Evolutionary conservation across 1,140 invertebrate species (phyloP).

Genomic region (Idris sp.): DNA sequence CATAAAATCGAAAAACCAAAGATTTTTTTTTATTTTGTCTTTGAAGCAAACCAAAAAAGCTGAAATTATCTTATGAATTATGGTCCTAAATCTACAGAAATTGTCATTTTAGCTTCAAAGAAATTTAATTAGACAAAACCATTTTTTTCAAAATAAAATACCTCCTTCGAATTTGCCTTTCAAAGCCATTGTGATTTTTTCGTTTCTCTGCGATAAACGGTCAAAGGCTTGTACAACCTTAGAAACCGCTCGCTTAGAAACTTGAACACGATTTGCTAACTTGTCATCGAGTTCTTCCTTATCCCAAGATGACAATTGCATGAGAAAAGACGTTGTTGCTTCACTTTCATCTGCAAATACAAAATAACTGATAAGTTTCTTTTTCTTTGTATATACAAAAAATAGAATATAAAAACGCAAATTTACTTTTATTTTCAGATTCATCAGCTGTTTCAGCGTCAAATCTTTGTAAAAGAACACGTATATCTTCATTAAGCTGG

Average conservation of each 20-base stretch:
- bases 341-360: conserved; percentile 92
- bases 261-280: conserved; percentile 94
- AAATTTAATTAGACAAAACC: too few species aligned
- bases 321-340: conserved; percentile 96
- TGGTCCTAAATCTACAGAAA: too few species aligned
- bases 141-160: conserved; percentile 60
- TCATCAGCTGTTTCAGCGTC: conserved; percentile 98
- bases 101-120: too few species aligned
- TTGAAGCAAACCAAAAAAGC: too few species aligned
- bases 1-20: too few species aligned
- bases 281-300: conserved; percentile 98
- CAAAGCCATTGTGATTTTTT: conserved; percentile 92
- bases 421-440: conserved; percentile 92
- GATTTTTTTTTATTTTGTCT: too few species aligned
- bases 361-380: conserved; percentile 9
- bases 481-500: conserved; percentile 97
- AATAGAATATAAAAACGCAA: too few species aligned
- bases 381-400: too few species aligned
- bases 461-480: conserved; percentile 95
- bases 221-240: conserved; percentile 98
- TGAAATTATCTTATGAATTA: too few species aligned
- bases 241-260: conserved; percentile 94
- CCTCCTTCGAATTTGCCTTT: conserved; percentile 88
- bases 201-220: conserved; percentile 93
- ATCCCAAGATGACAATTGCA: conserved; percentile 98